These are phyloP conservation scores for Porites lutea DNA, from an alignment of 64 coral and sea anemone genomes.

Conservation along the genomic window DNA sequence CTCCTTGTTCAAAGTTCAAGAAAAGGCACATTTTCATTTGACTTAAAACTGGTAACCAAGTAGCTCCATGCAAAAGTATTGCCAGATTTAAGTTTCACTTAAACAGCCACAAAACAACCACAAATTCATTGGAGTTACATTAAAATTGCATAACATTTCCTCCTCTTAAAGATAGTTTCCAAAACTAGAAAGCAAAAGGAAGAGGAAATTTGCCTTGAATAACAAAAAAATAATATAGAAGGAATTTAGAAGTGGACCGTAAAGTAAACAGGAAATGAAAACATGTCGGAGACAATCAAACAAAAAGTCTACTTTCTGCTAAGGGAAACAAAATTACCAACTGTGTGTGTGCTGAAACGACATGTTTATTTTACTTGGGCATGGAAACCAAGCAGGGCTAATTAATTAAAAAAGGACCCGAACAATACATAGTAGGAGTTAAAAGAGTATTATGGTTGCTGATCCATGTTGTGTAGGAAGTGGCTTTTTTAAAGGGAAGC, in stretches of 20 bases:
- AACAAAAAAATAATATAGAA: constrained; percentile 2
- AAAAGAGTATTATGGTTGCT: not conserved
- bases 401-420: not conserved
- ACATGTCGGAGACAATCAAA: constrained; percentile 10
- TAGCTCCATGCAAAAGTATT: too few species aligned
- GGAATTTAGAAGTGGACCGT: not conserved
- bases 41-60: too few species aligned
- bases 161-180: too few species aligned
- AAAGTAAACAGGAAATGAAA: constrained; percentile 46
- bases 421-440: not conserved
- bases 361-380: not conserved
- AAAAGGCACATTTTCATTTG: too few species aligned
- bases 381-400: not conserved
- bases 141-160: too few species aligned
- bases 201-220: too few species aligned
- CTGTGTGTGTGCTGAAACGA: not conserved
- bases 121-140: too few species aligned
- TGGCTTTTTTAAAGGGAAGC: not conserved
- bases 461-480: not conserved
- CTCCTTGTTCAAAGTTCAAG: too few species aligned
- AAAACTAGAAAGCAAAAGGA: too few species aligned
- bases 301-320: not conserved
- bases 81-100: too few species aligned
- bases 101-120: too few species aligned
- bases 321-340: constrained; percentile 16